Evolutionary conservation across 2,113 vertebrate genomes (phyloP).

Genomic region (Hydrochoerus hydrochaeris): DNA sequence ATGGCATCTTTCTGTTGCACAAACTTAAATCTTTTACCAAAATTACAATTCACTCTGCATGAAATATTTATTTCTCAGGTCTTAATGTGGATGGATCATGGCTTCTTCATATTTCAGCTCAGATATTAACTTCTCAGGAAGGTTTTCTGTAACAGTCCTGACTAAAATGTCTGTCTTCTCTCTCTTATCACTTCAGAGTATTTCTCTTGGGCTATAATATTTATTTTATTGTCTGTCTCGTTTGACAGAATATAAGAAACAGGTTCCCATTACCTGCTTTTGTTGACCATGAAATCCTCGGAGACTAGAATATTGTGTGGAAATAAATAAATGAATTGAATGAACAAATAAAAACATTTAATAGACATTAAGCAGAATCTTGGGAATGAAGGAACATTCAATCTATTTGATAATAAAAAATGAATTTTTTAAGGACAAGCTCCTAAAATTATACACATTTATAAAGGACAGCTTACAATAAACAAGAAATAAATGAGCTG

Average conservation of each 20-base stretch:
- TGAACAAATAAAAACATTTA: background rate
- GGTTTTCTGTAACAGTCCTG: background rate
- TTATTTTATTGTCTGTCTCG: constrained; percentile 3
- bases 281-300: background rate
- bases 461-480: background rate
- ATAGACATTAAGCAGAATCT: background rate
- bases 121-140: background rate
- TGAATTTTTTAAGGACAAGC: background rate
- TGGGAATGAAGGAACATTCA: background rate
- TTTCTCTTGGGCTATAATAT: background rate
- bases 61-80: background rate
- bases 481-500: background rate
- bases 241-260: background rate
- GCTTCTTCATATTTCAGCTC: constrained; percentile 10
- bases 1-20: background rate
- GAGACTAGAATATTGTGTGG: background rate
- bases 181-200: background rate
- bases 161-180: background rate
- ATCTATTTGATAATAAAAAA: constrained; percentile 2
- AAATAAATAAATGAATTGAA: constrained; percentile 42
- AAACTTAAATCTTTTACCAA: background rate
- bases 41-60: background rate
- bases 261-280: constrained; percentile 5
- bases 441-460: background rate
- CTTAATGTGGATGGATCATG: background rate